Evolutionary conservation across 2,888 invertebrate species (phyloP).

Genomic region (Cacoxenus indagator): DNA sequence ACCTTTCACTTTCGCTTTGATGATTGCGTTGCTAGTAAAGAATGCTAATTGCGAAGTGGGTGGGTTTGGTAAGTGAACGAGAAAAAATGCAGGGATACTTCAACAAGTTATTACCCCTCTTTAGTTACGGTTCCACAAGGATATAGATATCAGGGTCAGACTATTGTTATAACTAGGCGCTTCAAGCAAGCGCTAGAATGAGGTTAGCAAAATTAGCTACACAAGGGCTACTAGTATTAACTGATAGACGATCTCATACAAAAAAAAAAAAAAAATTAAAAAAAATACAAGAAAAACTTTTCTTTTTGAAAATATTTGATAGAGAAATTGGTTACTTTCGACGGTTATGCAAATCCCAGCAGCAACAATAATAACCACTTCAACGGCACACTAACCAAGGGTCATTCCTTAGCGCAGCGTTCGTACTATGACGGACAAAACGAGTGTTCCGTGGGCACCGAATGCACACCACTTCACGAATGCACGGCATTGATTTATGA

Average conservation of each 20-base stretch:
- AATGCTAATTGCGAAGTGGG: conserved; percentile 50
- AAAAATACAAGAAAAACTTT: not conserved
- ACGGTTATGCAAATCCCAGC: conserved; percentile 26
- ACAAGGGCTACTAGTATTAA: too few relatives aligned
- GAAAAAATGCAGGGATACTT: not conserved
- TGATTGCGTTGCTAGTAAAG: conserved; percentile 39
- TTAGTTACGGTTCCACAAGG: not conserved
- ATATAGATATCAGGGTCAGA: too few relatives aligned
- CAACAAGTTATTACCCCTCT: not conserved
- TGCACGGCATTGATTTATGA: conserved; percentile 69
- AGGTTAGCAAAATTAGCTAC: too few relatives aligned
- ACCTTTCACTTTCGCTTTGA: conserved; percentile 39
- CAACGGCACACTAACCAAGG: conserved; percentile 26
- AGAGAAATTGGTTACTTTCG: conserved; percentile 43
- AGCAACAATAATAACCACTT: conserved; percentile 16
- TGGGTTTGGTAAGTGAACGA: conserved; percentile 60
- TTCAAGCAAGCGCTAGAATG: too few relatives aligned
- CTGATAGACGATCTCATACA: too few relatives aligned
- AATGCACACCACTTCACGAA: conserved; percentile 69
- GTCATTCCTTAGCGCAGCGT: conserved; percentile 50
- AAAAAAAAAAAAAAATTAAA: too few relatives aligned
- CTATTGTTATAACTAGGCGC: too few relatives aligned
- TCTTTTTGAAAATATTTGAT: conserved; percentile 4
- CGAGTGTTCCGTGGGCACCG: conserved; percentile 65
- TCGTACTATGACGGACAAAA: conserved; percentile 59